phyloP scores from a whole-genome alignment of 1,140 invertebrate genomes.

The Polypedilum pembai region DNA sequence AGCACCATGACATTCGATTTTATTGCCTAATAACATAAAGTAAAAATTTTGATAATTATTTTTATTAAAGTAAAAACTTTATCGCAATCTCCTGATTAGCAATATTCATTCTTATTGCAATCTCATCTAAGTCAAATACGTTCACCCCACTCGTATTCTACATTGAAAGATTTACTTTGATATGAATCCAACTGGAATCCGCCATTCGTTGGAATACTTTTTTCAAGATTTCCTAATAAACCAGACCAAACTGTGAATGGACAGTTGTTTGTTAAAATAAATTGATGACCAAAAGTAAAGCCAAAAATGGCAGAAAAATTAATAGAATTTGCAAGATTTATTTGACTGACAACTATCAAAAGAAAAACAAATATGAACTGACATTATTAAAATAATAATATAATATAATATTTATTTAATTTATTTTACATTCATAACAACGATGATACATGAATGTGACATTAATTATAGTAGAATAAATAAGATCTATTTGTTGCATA shows the following conservation, averaged over 20 bases:
- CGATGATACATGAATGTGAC: no score
- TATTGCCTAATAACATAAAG: constrained; percentile 31
- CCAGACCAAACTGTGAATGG: constrained; percentile 37
- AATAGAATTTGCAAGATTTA: no score
- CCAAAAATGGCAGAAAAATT: neutral
- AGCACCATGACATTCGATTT: constrained; percentile 41
- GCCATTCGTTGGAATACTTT: constrained; percentile 36
- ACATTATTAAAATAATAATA: no score
- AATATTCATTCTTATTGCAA: constrained; percentile 39
- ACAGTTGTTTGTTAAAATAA: constrained; percentile 36
- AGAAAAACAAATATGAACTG: no score
- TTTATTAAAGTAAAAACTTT: neutral
- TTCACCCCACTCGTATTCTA: constrained; percentile 40
- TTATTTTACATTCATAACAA: no score
- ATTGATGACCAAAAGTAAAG: constrained; percentile 29
- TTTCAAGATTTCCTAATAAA: constrained; percentile 36
- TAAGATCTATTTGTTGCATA: no score
- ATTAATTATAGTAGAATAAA: no score
- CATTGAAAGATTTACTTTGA: constrained; percentile 26
- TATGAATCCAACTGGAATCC: constrained; percentile 35
- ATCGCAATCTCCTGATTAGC: constrained; percentile 44
- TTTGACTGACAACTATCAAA: no score
- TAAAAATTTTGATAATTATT: neutral
- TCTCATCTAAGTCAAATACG: constrained; percentile 44
- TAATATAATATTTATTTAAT: no score